These are phyloP conservation scores for Mastigias papua DNA, from an alignment of 30 jellyfish, hydroid and myxozoan genomes.

Conservation along the genomic window DNA sequence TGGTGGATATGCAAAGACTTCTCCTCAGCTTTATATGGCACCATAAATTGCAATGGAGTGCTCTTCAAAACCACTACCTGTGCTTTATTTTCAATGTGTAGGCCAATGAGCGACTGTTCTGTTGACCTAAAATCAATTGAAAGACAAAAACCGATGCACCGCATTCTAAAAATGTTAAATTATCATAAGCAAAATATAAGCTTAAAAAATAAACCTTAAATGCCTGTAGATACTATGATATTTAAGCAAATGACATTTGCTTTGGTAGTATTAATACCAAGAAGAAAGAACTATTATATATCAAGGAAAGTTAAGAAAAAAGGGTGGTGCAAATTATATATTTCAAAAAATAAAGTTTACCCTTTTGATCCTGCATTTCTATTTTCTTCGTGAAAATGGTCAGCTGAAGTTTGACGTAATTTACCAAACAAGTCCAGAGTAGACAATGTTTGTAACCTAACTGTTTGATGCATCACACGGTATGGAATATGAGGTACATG, in stretches of 20 bases:
- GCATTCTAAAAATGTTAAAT: not conserved
- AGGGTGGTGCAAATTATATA: not conserved
- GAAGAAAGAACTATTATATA: too few relatives aligned
- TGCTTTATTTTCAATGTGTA: conserved; percentile 87
- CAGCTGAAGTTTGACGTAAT: conserved; percentile 37
- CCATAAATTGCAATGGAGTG: not conserved
- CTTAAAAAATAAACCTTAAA: not conserved
- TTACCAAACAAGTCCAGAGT: conserved; percentile 75
- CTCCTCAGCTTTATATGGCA: not conserved
- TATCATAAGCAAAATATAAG: not conserved
- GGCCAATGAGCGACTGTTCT: conserved; percentile 49
- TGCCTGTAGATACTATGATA: too few relatives aligned
- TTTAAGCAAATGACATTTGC: too few relatives aligned
- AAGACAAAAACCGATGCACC: not conserved
- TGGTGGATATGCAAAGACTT: too few relatives aligned
- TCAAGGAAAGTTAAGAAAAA: not conserved
- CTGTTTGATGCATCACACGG: conserved; percentile 85
- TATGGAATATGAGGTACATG: conserved; percentile 62
- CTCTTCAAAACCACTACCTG: conserved; percentile 76
- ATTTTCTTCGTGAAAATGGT: not conserved
- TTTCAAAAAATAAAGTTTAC: not conserved
- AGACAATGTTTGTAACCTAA: conserved; percentile 87
- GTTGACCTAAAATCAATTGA: not conserved
- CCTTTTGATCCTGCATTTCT: not conserved
- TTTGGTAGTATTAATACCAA: too few relatives aligned